A percentile compares a stretch with the other conserved stretches of the same genome.
phyloP scores from a whole-genome alignment of 2,113 vertebrate species.

The Mesitornis unicolor region DNA sequence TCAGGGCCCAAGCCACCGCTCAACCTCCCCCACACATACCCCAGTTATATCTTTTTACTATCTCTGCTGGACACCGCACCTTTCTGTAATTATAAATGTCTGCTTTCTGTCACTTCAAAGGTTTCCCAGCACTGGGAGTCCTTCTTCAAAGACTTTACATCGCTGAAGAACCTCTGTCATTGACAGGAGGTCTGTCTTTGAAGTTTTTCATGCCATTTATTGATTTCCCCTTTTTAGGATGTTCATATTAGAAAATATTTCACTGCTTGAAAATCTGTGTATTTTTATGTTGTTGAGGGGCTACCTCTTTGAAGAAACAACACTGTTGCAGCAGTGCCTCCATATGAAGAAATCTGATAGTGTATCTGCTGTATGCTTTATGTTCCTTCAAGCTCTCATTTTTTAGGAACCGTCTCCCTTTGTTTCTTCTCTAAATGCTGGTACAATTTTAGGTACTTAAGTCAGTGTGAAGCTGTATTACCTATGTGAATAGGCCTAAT shows the following conservation, averaged over 20 bases:
- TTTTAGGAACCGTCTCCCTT: conserved; percentile 29
- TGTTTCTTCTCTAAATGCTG: not conserved
- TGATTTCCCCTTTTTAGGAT: conserved; percentile 81
- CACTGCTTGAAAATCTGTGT: conserved; percentile 76
- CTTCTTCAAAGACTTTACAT: conserved; percentile 83
- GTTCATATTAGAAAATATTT: conserved; percentile 81
- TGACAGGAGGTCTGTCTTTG: conserved; percentile 83
- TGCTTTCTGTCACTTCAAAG: conserved; percentile 87
- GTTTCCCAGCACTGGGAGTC: conserved; percentile 81
- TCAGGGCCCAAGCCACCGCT: conserved; percentile 66
- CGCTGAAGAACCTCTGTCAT: conserved; percentile 80
- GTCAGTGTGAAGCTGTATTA: not conserved
- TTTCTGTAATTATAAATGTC: conserved; percentile 87
- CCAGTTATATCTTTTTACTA: conserved; percentile 80
- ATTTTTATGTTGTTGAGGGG: conserved; percentile 72
- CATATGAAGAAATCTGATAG: conserved; percentile 63
- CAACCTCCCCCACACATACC: conserved; percentile 69
- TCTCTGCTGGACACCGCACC: conserved; percentile 84
- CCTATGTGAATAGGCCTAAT: not conserved
- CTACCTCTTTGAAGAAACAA: conserved; percentile 78
- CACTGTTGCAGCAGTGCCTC: conserved; percentile 49
- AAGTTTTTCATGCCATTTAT: conserved; percentile 85
- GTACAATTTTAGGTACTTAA: not conserved
- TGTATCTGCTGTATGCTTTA: conserved; percentile 20
- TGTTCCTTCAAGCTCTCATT: conserved; percentile 43